These are phyloP conservation scores for Plecotus auritus DNA, from an alignment of 2,113 vertebrate species.

Conservation along the genomic window DNA sequence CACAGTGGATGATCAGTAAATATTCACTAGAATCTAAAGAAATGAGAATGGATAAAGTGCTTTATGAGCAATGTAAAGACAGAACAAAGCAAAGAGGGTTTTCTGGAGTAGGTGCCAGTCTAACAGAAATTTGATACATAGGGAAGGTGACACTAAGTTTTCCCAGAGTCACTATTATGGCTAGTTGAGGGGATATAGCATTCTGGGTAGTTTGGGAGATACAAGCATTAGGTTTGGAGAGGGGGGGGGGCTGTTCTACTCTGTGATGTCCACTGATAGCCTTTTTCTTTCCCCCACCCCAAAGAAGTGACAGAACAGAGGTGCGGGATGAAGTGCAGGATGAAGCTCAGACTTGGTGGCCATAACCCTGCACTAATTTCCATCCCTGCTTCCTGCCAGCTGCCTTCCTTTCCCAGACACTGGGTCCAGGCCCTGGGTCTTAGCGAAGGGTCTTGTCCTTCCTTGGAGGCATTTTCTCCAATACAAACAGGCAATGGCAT, in stretches of 20 bases:
- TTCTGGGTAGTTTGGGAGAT: neutral
- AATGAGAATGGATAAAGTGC: neutral
- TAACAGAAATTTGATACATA: neutral
- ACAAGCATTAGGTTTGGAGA: neutral
- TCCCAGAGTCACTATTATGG: neutral
- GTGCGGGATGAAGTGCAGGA: no score
- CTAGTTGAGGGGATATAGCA: neutral
- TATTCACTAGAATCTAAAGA: neutral
- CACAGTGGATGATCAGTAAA: neutral
- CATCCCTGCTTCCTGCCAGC: neutral
- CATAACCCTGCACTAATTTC: neutral
- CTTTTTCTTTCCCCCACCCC: neutral
- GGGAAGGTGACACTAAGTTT: neutral
- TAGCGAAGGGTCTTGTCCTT: neutral
- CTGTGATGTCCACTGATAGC: neutral
- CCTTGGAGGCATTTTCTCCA: neutral
- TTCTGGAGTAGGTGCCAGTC: neutral
- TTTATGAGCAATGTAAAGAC: neutral
- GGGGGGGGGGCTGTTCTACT: neutral
- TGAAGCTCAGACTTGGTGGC: neutral
- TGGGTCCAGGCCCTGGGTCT: neutral
- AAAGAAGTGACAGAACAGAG: neutral
- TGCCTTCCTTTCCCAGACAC: neutral
- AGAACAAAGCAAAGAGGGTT: neutral
- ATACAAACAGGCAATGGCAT: neutral